Evolutionary conservation across 1,140 invertebrate genomes (phyloP).

Genomic region (Ridgeia piscesae): DNA sequence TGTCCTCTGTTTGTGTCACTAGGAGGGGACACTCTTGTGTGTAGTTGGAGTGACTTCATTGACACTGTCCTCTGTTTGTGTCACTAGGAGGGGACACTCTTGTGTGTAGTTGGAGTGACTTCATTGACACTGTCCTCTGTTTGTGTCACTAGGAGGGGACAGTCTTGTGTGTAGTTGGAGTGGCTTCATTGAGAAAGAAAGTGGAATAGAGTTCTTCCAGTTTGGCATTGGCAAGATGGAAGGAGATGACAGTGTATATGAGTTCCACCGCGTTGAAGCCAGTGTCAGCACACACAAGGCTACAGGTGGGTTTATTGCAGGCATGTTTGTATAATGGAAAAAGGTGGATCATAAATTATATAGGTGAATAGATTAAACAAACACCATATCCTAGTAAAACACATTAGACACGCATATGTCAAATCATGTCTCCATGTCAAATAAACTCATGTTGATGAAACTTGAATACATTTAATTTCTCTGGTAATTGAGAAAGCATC

Average conservation of each 20-base stretch:
- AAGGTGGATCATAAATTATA: too few relatives aligned
- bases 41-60: slow-evolving; percentile 5
- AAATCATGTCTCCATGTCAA: too few relatives aligned
- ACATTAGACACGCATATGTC: too few relatives aligned
- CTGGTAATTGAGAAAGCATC: too few relatives aligned
- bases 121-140: background rate
- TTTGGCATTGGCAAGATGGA: slow-evolving; percentile 16
- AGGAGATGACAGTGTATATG: slow-evolving; percentile 4
- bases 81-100: background rate
- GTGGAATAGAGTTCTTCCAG: slow-evolving; percentile 8
- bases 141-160: background rate
- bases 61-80: background rate
- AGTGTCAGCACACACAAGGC: background rate
- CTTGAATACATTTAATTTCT: too few relatives aligned
- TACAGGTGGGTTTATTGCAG: background rate
- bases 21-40: background rate
- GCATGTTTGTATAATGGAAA: background rate
- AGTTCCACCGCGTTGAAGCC: background rate
- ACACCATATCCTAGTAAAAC: too few relatives aligned
- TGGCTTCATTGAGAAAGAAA: slow-evolving; percentile 13
- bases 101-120: background rate
- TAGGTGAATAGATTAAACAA: too few relatives aligned
- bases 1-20: background rate
- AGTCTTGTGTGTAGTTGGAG: background rate
- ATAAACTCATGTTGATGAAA: too few relatives aligned